These are phyloP conservation scores for Idaea dimidiata DNA, from an alignment of 2,888 invertebrate genomes.

Conservation along the genomic window DNA sequence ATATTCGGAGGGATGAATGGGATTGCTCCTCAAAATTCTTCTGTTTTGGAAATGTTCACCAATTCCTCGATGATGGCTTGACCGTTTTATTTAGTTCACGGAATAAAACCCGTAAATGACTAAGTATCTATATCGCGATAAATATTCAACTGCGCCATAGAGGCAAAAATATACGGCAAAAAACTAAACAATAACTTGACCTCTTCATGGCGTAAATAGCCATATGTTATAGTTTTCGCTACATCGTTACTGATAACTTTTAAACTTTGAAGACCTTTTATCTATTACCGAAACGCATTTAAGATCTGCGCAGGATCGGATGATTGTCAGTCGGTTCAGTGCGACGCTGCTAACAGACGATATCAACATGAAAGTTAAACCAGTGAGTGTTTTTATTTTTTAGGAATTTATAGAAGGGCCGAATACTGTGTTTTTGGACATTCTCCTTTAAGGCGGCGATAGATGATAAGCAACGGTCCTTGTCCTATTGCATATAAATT, in stretches of 20 bases:
- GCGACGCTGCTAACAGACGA: slow-evolving; percentile 10
- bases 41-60: too few species aligned
- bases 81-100: too few species aligned
- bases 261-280: not conserved
- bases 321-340: slow-evolving; percentile 18
- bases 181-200: not conserved
- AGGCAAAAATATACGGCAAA: not conserved
- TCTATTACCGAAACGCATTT: slow-evolving; percentile 33
- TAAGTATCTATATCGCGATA: not conserved
- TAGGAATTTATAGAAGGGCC: too few species aligned
- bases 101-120: too few species aligned
- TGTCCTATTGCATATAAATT: too few species aligned
- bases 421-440: too few species aligned
- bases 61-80: too few species aligned
- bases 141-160: not conserved
- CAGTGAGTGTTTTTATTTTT: slow-evolving; percentile 23
- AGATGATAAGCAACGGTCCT: too few species aligned
- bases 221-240: not conserved
- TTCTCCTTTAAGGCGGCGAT: too few species aligned
- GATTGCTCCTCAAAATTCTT: too few species aligned
- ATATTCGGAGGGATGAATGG: too few species aligned
- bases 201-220: not conserved
- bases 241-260: not conserved
- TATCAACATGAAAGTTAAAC: slow-evolving; percentile 30
- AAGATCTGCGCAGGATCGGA: slow-evolving; percentile 25